Evolutionary conservation across 2,113 vertebrate species (phyloP).

Genomic region (Aptenodytes patagonicus): DNA sequence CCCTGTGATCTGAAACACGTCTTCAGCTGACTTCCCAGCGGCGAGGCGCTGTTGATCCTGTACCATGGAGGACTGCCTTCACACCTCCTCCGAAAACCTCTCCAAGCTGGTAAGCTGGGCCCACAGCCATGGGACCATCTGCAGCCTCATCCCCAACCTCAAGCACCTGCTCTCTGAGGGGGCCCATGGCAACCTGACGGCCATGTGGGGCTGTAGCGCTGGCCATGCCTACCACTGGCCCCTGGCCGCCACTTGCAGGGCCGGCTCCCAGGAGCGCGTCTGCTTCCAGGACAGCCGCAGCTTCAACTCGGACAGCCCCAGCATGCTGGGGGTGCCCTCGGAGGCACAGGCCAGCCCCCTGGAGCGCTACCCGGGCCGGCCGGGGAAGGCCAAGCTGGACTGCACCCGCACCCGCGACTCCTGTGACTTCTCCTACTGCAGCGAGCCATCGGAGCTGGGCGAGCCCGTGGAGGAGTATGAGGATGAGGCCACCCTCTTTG

Average conservation of each 20-base stretch:
- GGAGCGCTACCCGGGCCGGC: conserved; percentile 77
- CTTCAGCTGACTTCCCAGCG: conserved; percentile 36
- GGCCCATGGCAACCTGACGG: conserved; percentile 81
- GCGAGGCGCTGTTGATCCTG: conserved; percentile 48
- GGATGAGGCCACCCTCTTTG: conserved; percentile 82
- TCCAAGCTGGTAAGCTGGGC: conserved; percentile 93
- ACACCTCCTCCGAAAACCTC: conserved; percentile 87
- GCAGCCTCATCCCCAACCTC: conserved; percentile 88
- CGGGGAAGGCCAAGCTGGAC: conserved; percentile 78
- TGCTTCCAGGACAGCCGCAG: conserved; percentile 85
- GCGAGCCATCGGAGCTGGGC: conserved; percentile 82
- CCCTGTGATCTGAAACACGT: neutral
- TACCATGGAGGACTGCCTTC: conserved; percentile 88
- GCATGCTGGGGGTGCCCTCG: conserved; percentile 77
- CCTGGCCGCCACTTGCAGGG: conserved; percentile 81
- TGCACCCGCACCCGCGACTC: conserved; percentile 80
- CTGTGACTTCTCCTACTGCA: conserved; percentile 87
- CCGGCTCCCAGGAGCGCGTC: conserved; percentile 79
- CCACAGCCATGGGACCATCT: conserved; percentile 92
- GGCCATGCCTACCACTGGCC: conserved; percentile 93
- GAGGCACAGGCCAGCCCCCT: conserved; percentile 78
- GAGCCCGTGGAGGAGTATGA: conserved; percentile 85
- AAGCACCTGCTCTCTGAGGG: conserved; percentile 85
- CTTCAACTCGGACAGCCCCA: conserved; percentile 82
- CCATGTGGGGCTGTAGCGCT: conserved; percentile 87